Evolutionary conservation across 30 jellyfish, hydroid and myxozoan species (phyloP).

Genomic region (Turritopsis rubra): DNA sequence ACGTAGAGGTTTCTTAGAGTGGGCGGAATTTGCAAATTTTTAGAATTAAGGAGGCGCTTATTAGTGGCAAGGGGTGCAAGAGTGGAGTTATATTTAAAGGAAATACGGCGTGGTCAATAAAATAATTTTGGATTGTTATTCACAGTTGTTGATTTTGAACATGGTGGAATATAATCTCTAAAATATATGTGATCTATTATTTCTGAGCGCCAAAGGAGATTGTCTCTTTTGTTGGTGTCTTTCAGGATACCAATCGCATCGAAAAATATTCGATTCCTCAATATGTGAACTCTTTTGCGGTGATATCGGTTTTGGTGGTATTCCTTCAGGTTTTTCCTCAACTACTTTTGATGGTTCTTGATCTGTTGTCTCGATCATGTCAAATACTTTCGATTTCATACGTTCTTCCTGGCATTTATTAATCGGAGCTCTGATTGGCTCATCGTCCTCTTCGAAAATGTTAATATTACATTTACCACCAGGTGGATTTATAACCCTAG

Average conservation of each 20-base stretch:
- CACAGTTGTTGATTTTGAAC: background rate
- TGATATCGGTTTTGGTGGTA: background rate
- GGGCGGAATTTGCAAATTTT: no score
- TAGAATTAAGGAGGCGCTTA: no score
- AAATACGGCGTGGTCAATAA: no score
- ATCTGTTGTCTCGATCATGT: background rate
- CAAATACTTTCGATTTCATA: slow-evolving; percentile 20
- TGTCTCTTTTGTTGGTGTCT: slow-evolving; percentile 4
- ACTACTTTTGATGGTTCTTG: background rate
- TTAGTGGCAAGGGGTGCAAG: no score
- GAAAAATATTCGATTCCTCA: background rate
- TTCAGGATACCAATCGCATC: background rate
- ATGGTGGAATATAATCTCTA: background rate
- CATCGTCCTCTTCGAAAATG: slow-evolving; percentile 13
- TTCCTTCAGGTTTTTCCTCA: background rate
- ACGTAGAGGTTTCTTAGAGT: no score
- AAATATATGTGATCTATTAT: background rate
- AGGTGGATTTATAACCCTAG: slow-evolving; percentile 32
- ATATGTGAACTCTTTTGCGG: background rate
- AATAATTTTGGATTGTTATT: background rate
- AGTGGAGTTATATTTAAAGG: background rate
- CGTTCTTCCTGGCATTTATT: slow-evolving; percentile 26
- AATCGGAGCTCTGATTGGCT: background rate
- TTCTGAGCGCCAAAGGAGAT: background rate
- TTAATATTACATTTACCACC: slow-evolving; percentile 25